Base-by-base conservation (phyloP, 92 coral and sea anemone genomes). In the Metridium senile region DNA sequence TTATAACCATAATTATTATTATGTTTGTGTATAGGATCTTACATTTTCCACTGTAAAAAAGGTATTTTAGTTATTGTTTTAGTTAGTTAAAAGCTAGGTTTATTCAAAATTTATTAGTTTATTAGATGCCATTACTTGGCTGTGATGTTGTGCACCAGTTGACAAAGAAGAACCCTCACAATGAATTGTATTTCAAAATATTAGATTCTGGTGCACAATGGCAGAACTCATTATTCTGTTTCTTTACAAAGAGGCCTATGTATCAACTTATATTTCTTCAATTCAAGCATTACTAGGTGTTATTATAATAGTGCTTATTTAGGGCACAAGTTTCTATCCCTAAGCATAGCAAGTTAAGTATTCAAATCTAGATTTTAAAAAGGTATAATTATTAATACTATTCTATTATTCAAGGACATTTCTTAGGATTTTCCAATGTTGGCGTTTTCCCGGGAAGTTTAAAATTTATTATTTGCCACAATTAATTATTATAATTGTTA, bases 401-500 rank as follows among this genome's bases (percentile, higher is more conserved):
- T 79, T 79, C 67, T 90, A 89, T 92, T 92, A 92, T 89, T 89
- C 88, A 84, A 92, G 97, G 90, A 92, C 87, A 89, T 92, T 92
- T 89, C 90, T 92, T 92, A 92, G 97, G 97, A 86, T 88, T 82
- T 88, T 88, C 80, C 85, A 92, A 92, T 92, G 86, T 90, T 92
- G 80, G 85, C 81, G 73, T 91, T 80, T 85, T 81, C 83, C 79
- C 85, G 78, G 78, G 78, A 81, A 77, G 69, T 71, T 81, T 72
- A 58, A 71, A 90, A 80, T 82, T 73, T 89, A 89, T 88, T 82
- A 80, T 73, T 92, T 85, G 71, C 81, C 74, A 78, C 87, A 83
- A 88, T 87, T 84, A 88, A 88, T 89, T 92, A 39, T 39, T 39
- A 39, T 39, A 39, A 39, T 39, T 78, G 82, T 71, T 72, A 78